phyloP scores from a whole-genome alignment of 2,888 invertebrate species.

The Cenopis cana region DNA sequence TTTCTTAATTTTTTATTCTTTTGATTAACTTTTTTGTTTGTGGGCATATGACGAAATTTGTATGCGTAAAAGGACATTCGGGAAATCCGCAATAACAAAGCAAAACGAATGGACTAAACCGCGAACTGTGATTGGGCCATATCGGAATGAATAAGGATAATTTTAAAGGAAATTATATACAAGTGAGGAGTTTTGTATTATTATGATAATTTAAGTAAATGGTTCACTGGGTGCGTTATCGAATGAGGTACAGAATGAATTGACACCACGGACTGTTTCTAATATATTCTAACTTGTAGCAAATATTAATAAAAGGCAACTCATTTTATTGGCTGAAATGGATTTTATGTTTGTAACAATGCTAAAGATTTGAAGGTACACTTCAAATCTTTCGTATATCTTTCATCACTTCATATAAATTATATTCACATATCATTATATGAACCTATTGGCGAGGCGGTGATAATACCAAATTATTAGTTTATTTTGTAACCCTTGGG shows the following conservation, averaged over 20 bases:
- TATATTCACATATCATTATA: constrained; percentile 18
- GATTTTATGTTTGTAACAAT: neutral
- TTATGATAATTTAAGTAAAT: constrained; percentile 23
- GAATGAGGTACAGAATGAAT: constrained; percentile 9
- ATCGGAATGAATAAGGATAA: constrained; percentile 42
- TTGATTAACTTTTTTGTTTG: neutral
- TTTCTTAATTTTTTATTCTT: too few relatives aligned
- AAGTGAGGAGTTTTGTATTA: constrained; percentile 36
- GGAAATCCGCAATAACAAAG: neutral
- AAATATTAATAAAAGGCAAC: neutral
- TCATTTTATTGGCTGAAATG: constrained; percentile 1
- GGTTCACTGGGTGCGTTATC: constrained; percentile 18
- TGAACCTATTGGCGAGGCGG: neutral
- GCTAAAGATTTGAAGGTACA: neutral
- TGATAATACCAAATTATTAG: neutral
- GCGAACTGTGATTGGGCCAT: constrained; percentile 35
- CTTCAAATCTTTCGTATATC: neutral
- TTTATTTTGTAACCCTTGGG: neutral
- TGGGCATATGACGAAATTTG: neutral
- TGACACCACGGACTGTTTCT: constrained; percentile 3
- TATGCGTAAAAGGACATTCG: neutral
- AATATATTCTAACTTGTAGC: neutral
- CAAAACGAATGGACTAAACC: neutral
- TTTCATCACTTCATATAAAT: neutral
- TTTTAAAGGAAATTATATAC: constrained; percentile 31